Evolutionary conservation across 2,888 invertebrate genomes (phyloP).

Genomic region (Helicoverpa assulta): DNA sequence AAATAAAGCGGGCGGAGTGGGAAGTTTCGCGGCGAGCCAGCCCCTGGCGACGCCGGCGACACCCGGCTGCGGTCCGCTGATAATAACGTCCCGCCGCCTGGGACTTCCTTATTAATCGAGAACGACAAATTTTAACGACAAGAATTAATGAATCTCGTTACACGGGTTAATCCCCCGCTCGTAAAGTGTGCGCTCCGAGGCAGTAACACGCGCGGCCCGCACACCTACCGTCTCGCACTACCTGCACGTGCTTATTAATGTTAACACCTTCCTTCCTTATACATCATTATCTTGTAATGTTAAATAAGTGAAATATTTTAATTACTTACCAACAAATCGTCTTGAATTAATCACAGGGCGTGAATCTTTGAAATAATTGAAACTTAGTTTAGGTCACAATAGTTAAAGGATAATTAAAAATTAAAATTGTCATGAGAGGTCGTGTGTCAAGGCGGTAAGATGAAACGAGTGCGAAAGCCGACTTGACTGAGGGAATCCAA

Average conservation of each 20-base stretch:
- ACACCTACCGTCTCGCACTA: constrained; percentile 67
- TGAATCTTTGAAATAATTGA: constrained; percentile 7
- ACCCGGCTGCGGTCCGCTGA: constrained; percentile 86
- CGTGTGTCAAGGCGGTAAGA: constrained; percentile 67
- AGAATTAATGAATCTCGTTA: constrained; percentile 91
- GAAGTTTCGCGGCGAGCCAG: constrained; percentile 85
- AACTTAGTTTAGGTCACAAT: constrained; percentile 29
- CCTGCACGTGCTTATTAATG: constrained; percentile 52
- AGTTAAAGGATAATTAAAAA: constrained; percentile 54
- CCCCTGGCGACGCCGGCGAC: constrained; percentile 74
- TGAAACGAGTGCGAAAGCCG: constrained; percentile 80
- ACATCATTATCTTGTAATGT: not conserved
- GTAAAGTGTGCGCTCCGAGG: constrained; percentile 88
- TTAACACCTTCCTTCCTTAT: constrained; percentile 11
- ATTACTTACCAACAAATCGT: too few relatives aligned
- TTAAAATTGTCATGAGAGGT: constrained; percentile 60
- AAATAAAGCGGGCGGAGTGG: constrained; percentile 89
- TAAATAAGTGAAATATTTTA: constrained; percentile 5
- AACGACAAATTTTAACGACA: constrained; percentile 91
- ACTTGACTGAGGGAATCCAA: constrained; percentile 84
- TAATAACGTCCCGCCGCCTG: constrained; percentile 87
- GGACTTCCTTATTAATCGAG: constrained; percentile 91
- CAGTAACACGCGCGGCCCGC: constrained; percentile 84
- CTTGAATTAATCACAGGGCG: too few relatives aligned
- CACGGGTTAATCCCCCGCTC: constrained; percentile 90